These are phyloP conservation scores for Staurois parvus DNA, from an alignment of 2,797 vertebrate genomes.

Conservation along the genomic window DNA sequence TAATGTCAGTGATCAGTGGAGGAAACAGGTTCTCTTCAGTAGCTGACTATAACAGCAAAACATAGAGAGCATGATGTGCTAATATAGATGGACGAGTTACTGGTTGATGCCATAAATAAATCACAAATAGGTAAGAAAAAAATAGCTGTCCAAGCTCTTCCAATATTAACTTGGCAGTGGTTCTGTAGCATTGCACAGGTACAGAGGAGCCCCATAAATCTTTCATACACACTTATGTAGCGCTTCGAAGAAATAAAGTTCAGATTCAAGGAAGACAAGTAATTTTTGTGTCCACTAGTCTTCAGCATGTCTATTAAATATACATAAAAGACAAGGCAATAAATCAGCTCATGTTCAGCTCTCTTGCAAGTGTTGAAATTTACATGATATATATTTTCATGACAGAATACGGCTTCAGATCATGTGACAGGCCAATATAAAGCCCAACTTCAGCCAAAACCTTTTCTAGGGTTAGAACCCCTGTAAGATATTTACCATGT, in stretches of 20 bases:
- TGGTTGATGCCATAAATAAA: conserved; percentile 47
- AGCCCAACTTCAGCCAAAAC: too few relatives aligned
- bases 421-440: neutral
- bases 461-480: neutral
- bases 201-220: conserved; percentile 51
- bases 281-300: conserved; percentile 38
- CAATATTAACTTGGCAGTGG: conserved; percentile 48
- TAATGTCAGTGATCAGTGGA: too few relatives aligned
- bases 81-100: conserved; percentile 8
- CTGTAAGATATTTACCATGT: too few relatives aligned
- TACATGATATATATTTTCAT: conserved; percentile 31
- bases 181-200: conserved; percentile 37
- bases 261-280: conserved; percentile 19
- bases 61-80: neutral
- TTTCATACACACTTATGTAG: conserved; percentile 42
- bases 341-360: conserved; percentile 1
- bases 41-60: neutral
- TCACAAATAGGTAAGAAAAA: conserved; percentile 25
- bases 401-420: neutral
- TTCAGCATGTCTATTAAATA: conserved; percentile 53
- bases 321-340: conserved; percentile 46
- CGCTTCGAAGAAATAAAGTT: conserved; percentile 31
- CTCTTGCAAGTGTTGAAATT: conserved; percentile 7
- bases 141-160: conserved; percentile 40
- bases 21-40: neutral